Base-by-base conservation (phyloP, 1,140 invertebrate genomes). In the Druon quercuslanigerum region DNA sequence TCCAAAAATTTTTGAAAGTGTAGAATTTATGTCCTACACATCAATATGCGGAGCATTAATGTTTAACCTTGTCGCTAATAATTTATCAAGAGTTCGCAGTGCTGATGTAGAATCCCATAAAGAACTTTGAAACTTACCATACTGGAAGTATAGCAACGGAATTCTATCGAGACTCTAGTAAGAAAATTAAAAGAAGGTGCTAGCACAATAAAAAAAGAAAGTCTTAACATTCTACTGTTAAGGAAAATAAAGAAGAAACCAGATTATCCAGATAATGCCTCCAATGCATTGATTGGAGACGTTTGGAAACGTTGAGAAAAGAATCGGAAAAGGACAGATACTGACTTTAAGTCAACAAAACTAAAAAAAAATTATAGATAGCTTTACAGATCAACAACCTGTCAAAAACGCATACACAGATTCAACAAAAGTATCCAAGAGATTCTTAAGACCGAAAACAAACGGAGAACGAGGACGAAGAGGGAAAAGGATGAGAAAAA, bases 61-160 rank as follows among this genome's bases (percentile, higher is more conserved):
- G 51, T 40, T 80, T 11, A 66, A 80, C 60, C 1, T 72, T 0
- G n/a, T 79, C 9, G 74, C 2, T 3, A 70, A 60, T 51, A 72
- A 25, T 25, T 25, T 77, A 71, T 74, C 79, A 46, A 25, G 75
- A 75, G n/a, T 77, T 8, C 74, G 50, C n/a, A 80, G 77, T 51
- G 75, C 75, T 3, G 77, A 75, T 20, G 57, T 80, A 11, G 72
- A 80, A 70, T 72, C 73, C n/a, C 60, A 17, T n/a, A 60, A 75
- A 71, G 50, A 54, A 46, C 52, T 1, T 73, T 73, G 1, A 80
- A 80, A 72, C 17, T 73, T 11, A n/a, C 20, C 8, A 73, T 74
- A 1, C 66, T 75, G 7, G 11, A 66, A 19, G 56, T 17, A 13
- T 50, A 19, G 17, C 51, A 56, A 2, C 17, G 50, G 7, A 17